Conservation (phyloP, 2,113 vertebrate species). For the Circaetus cinerascens region DNA sequence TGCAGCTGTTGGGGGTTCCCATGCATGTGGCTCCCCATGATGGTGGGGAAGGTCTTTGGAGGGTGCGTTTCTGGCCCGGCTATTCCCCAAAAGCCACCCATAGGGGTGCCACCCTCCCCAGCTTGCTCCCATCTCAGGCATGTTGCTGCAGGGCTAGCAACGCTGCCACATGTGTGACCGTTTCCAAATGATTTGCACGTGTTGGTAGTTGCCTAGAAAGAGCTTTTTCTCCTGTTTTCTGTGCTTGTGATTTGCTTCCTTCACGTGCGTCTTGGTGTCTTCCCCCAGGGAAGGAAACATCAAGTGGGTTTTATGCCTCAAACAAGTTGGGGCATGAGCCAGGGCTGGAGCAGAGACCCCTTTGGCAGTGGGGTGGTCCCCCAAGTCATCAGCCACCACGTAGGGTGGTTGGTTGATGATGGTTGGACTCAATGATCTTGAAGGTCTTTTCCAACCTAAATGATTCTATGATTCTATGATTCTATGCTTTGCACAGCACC, state of each 20-base stretch:
- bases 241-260: neutral
- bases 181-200: neutral
- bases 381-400: fast-evolving
- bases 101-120: neutral
- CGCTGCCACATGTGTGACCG: fast-evolving
- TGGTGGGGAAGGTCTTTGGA: neutral
- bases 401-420: too few relatives aligned
- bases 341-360: neutral
- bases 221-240: neutral
- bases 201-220: neutral
- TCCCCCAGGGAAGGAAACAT: neutral
- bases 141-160: neutral
- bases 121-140: neutral
- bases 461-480: too few relatives aligned
- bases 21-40: neutral
- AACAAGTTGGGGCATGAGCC: neutral
- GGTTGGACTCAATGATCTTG: too few relatives aligned
- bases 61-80: fast-evolving
- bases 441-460: too few relatives aligned
- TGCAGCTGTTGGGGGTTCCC: neutral
- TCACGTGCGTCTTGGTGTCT: fast-evolving
- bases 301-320: neutral
- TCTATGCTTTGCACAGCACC: neutral
- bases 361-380: neutral
- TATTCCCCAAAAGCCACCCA: fast-evolving